Evolutionary conservation across 2,113 vertebrate species (phyloP), one percentile per base, ranked within the genome.

Genomic region (Parus major): DNA sequence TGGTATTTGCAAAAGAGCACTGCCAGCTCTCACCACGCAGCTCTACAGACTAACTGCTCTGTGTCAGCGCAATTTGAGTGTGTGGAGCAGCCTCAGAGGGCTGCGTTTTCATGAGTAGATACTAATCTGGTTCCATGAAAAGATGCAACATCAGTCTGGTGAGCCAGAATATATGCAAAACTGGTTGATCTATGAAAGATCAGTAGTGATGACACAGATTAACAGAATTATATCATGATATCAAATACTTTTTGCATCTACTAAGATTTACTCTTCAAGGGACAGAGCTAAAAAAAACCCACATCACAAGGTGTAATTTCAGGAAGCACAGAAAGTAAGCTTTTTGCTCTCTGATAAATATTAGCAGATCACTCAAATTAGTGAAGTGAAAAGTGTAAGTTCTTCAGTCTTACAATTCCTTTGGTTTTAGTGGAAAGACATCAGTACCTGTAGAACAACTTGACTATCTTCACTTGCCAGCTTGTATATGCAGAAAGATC

Each of bases 21-120:
- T 95, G 94, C 94, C 92, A 96, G 92, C 90, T 35, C 17, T 77
- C 88, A 88, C 78, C 90, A 52, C 44, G 86, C 86, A 81, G 94
- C 86, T 81, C 86, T 28, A 33, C 87, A 77, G 75, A 88, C 66
- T 11, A 10, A 53, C 92, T 59, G 82, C 5, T 86, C 76, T 52
- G 72, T 31, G 72, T 90, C 96, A 95, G 94, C 24, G 2, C 91
- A 92, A 78, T 78, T 56, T 13, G 80, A 93, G 91, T 21, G 79
- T 8, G 35, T 15, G 39, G 9, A 91, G 59, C 44, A 64, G 46
- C 27, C 81, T 78, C 65, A 60, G 25, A 76, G 59, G 63, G 71
- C 46, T 57, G 31, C 47, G 81, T 69, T 88, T 92, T 71, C 44
- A 65, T 4, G 31, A 69, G 59, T 53, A 55, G 82, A 92, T 19